Conservation (phyloP, 1,140 invertebrate species). For the Ganaspis sp. region DNA sequence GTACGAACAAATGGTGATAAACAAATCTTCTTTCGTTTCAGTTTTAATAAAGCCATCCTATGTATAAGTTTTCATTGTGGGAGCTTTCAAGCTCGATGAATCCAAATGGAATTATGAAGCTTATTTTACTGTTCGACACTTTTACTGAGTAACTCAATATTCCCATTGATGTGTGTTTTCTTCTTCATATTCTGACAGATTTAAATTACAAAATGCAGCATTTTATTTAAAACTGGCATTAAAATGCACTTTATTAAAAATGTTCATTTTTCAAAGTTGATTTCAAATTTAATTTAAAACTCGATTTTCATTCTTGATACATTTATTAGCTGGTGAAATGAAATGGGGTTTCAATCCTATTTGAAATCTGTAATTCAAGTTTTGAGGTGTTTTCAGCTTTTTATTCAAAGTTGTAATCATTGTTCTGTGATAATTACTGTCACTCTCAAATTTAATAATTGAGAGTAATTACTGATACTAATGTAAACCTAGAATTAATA, state of each 20-base stretch:
- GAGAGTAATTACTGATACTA: too few species aligned
- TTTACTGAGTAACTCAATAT: constrained; percentile 26
- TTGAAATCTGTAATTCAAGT: too few species aligned
- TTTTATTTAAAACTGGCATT: not conserved
- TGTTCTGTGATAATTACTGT: too few species aligned
- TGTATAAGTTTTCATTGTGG: not conserved
- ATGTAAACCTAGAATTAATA: too few species aligned
- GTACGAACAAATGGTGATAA: not conserved
- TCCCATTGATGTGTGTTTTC: not conserved
- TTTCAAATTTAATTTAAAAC: not conserved
- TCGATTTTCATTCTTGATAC: not conserved
- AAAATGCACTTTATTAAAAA: not conserved
- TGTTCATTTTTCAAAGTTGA: not conserved
- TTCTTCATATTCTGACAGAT: not conserved
- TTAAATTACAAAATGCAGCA: not conserved
- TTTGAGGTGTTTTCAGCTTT: too few species aligned
- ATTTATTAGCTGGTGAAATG: too few species aligned
- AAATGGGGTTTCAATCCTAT: too few species aligned
- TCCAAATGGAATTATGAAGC: constrained; percentile 22
- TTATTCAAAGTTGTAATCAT: too few species aligned
- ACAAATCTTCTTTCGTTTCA: not conserved
- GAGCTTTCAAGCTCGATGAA: constrained; percentile 16
- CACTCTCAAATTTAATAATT: too few species aligned
- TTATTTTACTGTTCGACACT: constrained; percentile 17
- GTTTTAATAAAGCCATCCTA: not conserved